Conservation (phyloP, 2,113 vertebrate species). For the Bos indicus region DNA sequence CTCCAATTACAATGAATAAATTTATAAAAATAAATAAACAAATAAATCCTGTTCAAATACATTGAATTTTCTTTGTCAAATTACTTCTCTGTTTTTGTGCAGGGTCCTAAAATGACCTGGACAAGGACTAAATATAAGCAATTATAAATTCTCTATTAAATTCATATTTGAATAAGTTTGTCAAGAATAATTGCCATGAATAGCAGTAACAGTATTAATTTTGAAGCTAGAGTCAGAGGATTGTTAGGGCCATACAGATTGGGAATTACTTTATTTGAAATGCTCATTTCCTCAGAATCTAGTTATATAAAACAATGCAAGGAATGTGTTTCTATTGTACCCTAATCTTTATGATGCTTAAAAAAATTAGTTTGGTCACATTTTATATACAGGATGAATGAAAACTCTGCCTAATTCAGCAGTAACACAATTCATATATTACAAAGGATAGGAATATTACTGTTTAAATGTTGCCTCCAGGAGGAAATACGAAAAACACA, state of each 20-base stretch:
- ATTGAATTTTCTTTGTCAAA: neutral
- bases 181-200: neutral
- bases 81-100: neutral
- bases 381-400: neutral
- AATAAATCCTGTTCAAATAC: neutral
- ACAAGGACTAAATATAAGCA: neutral
- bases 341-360: neutral
- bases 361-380: neutral
- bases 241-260: neutral
- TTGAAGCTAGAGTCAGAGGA: constrained; percentile 10
- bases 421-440: neutral
- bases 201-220: neutral
- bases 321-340: neutral
- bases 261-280: neutral
- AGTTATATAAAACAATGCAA: neutral
- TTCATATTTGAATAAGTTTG: neutral
- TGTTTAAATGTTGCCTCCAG: neutral
- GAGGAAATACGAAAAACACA: neutral
- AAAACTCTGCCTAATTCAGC: neutral
- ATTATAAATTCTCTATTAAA: neutral
- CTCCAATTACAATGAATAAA: too few species aligned
- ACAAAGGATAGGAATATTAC: neutral
- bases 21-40: neutral
- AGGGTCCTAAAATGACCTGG: neutral
- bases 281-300: neutral